Percentiles rank a stretch among this genome's conserved stretches.
Conservation (phyloP, 2,113 vertebrate genomes). For the Cephalopholis sonnerati region DNA sequence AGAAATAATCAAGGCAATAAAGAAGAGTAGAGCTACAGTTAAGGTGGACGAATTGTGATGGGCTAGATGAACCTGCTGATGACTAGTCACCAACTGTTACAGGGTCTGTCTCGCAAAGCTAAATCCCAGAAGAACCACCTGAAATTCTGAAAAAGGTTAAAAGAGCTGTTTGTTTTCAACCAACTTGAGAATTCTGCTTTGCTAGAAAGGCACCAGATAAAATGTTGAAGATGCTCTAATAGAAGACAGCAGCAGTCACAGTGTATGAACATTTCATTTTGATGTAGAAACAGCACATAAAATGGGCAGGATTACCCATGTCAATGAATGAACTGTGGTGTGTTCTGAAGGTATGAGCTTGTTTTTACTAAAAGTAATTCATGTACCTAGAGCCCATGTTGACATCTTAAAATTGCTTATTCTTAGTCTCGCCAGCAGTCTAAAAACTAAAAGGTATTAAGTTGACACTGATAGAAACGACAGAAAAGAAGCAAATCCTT, state of each 20-base stretch:
- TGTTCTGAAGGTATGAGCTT: constrained; percentile 8
- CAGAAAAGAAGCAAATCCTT: not conserved
- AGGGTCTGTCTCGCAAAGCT: not conserved
- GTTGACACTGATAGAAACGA: not conserved
- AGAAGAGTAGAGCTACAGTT: not conserved
- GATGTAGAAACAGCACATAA: not conserved
- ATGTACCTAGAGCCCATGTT: not conserved
- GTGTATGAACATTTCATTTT: not conserved
- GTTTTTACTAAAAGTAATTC: not conserved
- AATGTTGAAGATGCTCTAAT: not conserved
- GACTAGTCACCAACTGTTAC: not conserved
- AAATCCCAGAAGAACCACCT: not conserved
- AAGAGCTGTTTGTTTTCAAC: not conserved
- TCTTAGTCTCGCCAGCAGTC: not conserved
- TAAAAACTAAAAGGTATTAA: not conserved
- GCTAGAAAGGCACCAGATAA: not conserved
- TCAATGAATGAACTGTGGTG: not conserved
- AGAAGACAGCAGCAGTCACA: not conserved
- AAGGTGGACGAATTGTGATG: not conserved
- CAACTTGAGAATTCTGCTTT: not conserved
- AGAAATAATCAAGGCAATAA: not conserved
- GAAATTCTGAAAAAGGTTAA: not conserved
- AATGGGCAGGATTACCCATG: not conserved
- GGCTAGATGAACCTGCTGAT: not conserved
- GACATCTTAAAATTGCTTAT: not conserved